These are phyloP conservation scores for Phaethon lepturus DNA, from an alignment of 2,113 vertebrate genomes.

Conservation along the genomic window DNA sequence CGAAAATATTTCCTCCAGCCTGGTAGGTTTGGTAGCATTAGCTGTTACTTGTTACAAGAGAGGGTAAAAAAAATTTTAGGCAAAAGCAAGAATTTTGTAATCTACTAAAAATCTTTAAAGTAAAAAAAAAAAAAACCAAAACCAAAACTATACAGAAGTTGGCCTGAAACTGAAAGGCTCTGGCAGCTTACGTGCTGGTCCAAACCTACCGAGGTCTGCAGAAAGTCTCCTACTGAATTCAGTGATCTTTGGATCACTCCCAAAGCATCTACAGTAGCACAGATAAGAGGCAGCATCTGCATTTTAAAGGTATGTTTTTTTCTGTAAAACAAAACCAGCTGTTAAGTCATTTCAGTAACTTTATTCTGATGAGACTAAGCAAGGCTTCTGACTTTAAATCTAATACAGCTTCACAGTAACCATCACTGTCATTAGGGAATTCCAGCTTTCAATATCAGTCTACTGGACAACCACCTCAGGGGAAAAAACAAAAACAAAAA, in stretches of 20 bases:
- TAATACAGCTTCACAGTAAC: neutral
- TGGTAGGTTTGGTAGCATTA: neutral
- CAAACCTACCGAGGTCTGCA: neutral
- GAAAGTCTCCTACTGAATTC: neutral
- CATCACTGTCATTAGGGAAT: neutral
- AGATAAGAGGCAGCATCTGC: neutral
- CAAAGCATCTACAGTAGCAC: neutral
- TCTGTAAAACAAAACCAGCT: slow-evolving; percentile 17
- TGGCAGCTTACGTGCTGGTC: neutral
- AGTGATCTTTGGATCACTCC: neutral
- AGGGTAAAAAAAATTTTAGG: neutral
- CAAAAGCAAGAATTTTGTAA: neutral
- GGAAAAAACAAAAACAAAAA: neutral
- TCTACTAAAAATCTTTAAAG: neutral
- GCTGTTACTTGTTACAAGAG: neutral
- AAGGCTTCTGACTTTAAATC: neutral
- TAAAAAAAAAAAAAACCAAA: neutral
- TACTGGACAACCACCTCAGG: neutral
- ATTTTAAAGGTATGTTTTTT: neutral
- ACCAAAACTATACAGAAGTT: neutral
- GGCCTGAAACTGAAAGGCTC: neutral
- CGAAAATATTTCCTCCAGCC: slow-evolving; percentile 18
- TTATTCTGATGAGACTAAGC: neutral
- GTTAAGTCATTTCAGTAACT: neutral
- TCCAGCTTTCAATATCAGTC: neutral